A percentile compares a stretch with the other conserved stretches of the same genome.
Conservation (phyloP, 1,140 invertebrate genomes). For the Delia radicum region DNA sequence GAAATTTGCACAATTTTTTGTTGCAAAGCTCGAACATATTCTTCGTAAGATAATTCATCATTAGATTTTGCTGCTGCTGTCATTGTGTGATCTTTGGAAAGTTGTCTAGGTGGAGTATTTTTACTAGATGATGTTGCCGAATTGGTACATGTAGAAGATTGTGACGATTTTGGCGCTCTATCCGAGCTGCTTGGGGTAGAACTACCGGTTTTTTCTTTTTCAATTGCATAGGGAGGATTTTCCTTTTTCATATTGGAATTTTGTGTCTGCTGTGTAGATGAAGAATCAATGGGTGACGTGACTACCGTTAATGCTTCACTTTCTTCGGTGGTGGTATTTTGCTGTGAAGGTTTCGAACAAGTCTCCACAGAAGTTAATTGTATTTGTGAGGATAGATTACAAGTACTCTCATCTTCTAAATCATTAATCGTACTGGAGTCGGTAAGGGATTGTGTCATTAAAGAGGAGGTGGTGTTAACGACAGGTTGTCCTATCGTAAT, state of each 20-base stretch:
- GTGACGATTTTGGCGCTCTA: conserved; percentile 45
- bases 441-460: conserved; percentile 49
- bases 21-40: conserved; percentile 69
- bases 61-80: not conserved
- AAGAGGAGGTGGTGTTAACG: conserved; percentile 16
- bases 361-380: not conserved
- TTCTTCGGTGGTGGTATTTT: conserved; percentile 62
- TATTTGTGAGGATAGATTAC: conserved; percentile 38
- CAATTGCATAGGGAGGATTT: conserved; percentile 27
- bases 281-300: conserved; percentile 60
- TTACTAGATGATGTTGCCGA: conserved; percentile 22
- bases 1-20: conserved; percentile 72
- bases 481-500: too few species aligned
- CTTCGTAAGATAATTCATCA: conserved; percentile 59
- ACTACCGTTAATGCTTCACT: conserved; percentile 61
- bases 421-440: conserved; percentile 53
- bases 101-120: conserved; percentile 32
- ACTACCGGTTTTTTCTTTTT: not conserved
- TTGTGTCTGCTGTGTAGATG: conserved; percentile 33
- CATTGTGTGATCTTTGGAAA: conserved; percentile 25
- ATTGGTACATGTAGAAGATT: conserved; percentile 37
- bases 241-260: conserved; percentile 32
- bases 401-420: conserved; percentile 64
- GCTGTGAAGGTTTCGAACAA: conserved; percentile 42
- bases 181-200: conserved; percentile 49